Evolutionary conservation across 2,797 vertebrate species (phyloP), one percentile per base, ranked within the genome.

Genomic region (Balearica regulorum): DNA sequence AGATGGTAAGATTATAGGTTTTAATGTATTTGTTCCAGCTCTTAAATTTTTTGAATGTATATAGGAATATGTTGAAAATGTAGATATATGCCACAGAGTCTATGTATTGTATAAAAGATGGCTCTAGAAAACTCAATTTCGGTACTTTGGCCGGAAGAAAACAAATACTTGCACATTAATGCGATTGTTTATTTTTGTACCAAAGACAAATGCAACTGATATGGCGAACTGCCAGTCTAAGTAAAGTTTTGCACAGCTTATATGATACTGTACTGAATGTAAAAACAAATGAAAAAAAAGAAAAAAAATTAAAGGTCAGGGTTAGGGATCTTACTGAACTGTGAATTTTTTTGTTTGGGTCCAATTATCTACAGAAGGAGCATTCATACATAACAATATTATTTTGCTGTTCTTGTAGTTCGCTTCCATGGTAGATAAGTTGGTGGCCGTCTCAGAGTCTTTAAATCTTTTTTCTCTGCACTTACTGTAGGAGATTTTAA

Each of bases 231-330:
- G 99, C 99, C 99, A 99, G 99, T 99, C 98, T 99, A 99, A 99
- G 99, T 99, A 99, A 99, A 99, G 99, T 99, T 99, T 99, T 99
- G 99, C 99, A 99, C 99, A 99, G 99, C 99, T 99, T 99, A 99
- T 98, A 99, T 99, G 99, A 99, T 99, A 99, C 99, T 99, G 99
- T 99, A 99, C 99, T 99, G 99, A 99, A 99, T 99, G 99, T 99
- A 99, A 99, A 99, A 98, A 98, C 98, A 98, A 96, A 92, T 70
- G 93, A 88, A 92, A 94, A 94, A 85, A 93, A 83, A 70, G 24
- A 76, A 95, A 96, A 98, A 97, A 98, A 96, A 62, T 97, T 95
- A 98, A 98, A 98, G 98, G 98, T 99, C 98, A 98, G 99, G 99
- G 99, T 99, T 99, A 99, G 99, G 99, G 99, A 99, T 98, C 98